These are phyloP conservation scores for Xylota sylvarum DNA, from an alignment of 2,888 invertebrate genomes.

Conservation along the genomic window DNA sequence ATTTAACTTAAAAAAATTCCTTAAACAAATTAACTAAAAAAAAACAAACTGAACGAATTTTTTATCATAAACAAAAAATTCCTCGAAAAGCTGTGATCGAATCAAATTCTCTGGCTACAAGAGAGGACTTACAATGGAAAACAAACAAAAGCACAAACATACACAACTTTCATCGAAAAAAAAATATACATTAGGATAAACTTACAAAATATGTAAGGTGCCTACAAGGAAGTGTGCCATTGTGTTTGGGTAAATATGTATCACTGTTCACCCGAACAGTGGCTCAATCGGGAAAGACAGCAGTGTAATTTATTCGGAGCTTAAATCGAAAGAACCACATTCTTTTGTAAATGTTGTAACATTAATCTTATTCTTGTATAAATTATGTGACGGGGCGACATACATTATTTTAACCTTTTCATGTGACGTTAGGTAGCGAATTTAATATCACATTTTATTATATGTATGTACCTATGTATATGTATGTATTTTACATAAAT, in stretches of 20 bases:
- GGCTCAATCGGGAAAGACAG: neutral
- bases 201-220: neutral
- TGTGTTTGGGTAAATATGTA: constrained; percentile 9
- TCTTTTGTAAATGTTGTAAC: constrained; percentile 58
- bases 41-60: constrained; percentile 49
- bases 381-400: neutral
- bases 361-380: constrained; percentile 47
- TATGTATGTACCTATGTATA: constrained; percentile 21
- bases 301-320: constrained; percentile 16
- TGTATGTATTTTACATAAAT: constrained; percentile 44
- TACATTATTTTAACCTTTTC: constrained; percentile 25
- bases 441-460: constrained; percentile 55
- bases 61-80: constrained; percentile 25
- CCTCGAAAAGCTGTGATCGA: constrained; percentile 73
- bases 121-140: constrained; percentile 11
- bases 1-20: constrained; percentile 38
- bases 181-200: neutral
- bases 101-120: constrained; percentile 37
- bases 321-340: constrained; percentile 13
- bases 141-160: constrained; percentile 50
- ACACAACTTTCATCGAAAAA: constrained; percentile 18
- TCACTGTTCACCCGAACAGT: neutral
- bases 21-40: constrained; percentile 1
- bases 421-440: constrained; percentile 55
- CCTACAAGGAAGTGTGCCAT: constrained; percentile 7